Conservation (phyloP, 92 coral and sea anemone genomes). For the Anthopleura xanthogrammica region DNA sequence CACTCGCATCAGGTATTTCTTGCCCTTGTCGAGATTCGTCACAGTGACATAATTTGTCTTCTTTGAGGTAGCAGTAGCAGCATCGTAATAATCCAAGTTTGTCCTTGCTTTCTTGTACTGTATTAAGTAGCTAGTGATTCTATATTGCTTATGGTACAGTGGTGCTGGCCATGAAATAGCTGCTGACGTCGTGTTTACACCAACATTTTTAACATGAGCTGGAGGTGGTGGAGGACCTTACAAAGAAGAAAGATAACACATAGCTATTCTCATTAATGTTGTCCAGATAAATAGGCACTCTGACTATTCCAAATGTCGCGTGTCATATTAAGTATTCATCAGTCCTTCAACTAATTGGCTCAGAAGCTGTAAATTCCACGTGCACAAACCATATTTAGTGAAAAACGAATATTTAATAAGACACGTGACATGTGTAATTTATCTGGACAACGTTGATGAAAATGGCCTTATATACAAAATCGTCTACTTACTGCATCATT, state of each 20-base stretch:
- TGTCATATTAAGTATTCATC: too few species aligned
- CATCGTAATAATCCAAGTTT: constrained; percentile 10
- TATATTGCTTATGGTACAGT: constrained; percentile 2
- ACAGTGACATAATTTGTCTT: neutral
- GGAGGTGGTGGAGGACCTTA: constrained; percentile 9
- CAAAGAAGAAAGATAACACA: neutral
- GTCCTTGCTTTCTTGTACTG: constrained; percentile 24
- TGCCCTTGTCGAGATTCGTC: constrained; percentile 4
- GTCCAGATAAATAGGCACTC: too few species aligned
- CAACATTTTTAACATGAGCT: neutral
- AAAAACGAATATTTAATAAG: too few species aligned
- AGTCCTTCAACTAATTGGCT: too few species aligned
- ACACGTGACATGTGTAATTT: too few species aligned
- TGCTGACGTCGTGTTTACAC: neutral
- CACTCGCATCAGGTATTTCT: constrained; percentile 16
- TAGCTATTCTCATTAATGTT: too few species aligned
- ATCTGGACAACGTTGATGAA: too few species aligned
- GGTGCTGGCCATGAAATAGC: constrained; percentile 25
- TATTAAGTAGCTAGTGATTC: constrained; percentile 13
- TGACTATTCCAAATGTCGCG: too few species aligned
- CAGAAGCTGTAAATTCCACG: too few species aligned
- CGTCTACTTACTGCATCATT: neutral
- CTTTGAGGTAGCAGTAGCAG: neutral
- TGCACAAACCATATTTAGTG: too few species aligned
- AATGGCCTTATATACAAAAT: too few species aligned